Evolutionary conservation across 2,888 invertebrate genomes (phyloP), one percentile per base, ranked within the genome.

Genomic region (Muschampia plurimacula): DNA sequence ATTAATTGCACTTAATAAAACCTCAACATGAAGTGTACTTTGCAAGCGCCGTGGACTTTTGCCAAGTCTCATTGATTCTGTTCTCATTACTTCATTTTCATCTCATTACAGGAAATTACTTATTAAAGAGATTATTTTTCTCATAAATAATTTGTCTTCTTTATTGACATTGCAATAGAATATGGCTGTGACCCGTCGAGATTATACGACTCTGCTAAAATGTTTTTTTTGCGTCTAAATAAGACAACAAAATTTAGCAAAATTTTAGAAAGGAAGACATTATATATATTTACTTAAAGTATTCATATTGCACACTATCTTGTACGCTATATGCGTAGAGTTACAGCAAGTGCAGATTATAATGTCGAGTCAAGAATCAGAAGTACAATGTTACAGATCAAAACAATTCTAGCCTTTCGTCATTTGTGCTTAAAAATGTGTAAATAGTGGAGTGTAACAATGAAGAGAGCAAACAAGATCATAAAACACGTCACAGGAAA

Each of bases 401-500:
- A 73, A 72, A 74, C 76, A 74, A 76, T 72, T 69, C 62, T 63
- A 64, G 70, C 55, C 66, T 74, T 70, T 80, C 84, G 83, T 83
- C 84, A 79, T 62, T 83, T 81, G 74, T 79, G 82, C 83, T 86
- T 87, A 86, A 86, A 86, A 86, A 86, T 86, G 87, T 83, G 86
- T 86, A 91, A 89, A 92, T 88, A 91, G 85, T 85, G 87, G 88
- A 87, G 87, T 86, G 84, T 84, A 88, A 89, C 88, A 88, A 89
- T 87, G 79, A 83, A 81, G 86, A 89, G 87, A 88, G 86, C 84
- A 90, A 91, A 91, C 91, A 91, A 87, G 89, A 90, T 90, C 89
- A 88, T 92, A 92, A 92, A 92, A 86, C 89, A 91, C 89, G 91
- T 91, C 91, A 88, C 86, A 84, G 85, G 85, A 89, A 89, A 89